Evolutionary conservation across 2,113 vertebrate species (phyloP).

Genomic region (Limanda limanda): DNA sequence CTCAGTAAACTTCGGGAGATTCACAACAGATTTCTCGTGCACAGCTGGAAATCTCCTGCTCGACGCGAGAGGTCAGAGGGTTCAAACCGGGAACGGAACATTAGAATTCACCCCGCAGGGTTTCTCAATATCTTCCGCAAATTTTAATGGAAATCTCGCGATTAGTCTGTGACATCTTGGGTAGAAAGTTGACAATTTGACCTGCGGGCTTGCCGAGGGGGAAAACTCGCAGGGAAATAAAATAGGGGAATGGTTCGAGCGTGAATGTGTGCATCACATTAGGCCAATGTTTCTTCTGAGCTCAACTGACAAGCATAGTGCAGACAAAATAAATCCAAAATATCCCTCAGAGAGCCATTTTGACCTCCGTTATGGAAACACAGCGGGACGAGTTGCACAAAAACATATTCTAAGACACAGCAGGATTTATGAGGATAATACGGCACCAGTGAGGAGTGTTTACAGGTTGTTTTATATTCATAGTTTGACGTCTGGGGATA

Average conservation of each 20-base stretch:
- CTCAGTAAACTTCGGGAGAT: not conserved
- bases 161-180: conserved; percentile 24
- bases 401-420: not conserved
- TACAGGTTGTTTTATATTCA: no score
- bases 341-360: not conserved
- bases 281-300: not conserved
- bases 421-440: not conserved
- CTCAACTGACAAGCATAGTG: conserved; percentile 8
- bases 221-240: not conserved
- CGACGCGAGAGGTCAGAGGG: not conserved
- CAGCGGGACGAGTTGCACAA: not conserved
- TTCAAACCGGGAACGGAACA: not conserved
- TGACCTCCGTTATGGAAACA: conserved; percentile 7
- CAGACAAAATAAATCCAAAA: no score
- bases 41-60: conserved; percentile 9
- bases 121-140: not conserved
- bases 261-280: conserved; percentile 20
- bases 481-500: no score
- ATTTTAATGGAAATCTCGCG: conserved; percentile 27
- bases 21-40: conserved; percentile 10
- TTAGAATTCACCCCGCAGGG: not conserved
- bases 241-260: conserved; percentile 23
- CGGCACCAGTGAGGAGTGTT: no score
- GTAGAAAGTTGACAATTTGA: conserved; percentile 12
- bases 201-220: conserved; percentile 18